Conservation (phyloP, 1,140 invertebrate genomes). For the Bacillus rossius region DNA sequence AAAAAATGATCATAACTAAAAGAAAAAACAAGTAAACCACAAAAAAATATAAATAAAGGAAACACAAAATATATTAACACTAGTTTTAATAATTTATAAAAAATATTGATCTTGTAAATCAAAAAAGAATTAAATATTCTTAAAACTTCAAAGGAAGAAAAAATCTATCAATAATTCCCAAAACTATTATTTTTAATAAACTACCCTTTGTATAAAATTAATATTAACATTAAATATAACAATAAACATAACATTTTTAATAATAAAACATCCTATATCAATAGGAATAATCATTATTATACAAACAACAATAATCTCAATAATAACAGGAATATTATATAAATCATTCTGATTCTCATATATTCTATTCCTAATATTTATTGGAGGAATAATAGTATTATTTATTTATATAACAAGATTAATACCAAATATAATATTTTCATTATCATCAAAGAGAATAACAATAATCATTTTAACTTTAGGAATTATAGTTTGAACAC, state of each 20-base stretch:
- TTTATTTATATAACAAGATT: constrained; percentile 52
- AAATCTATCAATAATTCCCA: constrained; percentile 50
- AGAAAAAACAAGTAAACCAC: constrained; percentile 42
- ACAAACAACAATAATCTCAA: constrained; percentile 42
- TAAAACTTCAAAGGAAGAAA: constrained; percentile 49
- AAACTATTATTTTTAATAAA: constrained; percentile 52
- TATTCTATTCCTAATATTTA: constrained; percentile 48
- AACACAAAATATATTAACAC: constrained; percentile 39
- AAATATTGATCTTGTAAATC: constrained; percentile 53
- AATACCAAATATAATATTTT: constrained; percentile 49
- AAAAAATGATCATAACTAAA: constrained; percentile 47
- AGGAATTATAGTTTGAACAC: constrained; percentile 22
- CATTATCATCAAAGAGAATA: constrained; percentile 32
- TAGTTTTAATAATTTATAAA: constrained; percentile 54
- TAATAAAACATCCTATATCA: constrained; percentile 44
- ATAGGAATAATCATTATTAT: constrained; percentile 45
- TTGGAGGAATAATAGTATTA: constrained; percentile 50
- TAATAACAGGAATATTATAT: constrained; percentile 38
- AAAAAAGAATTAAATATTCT: constrained; percentile 46
- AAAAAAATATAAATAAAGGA: constrained; percentile 40
- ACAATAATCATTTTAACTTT: constrained; percentile 25
- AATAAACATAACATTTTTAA: constrained; percentile 37
- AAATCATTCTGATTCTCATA: constrained; percentile 44
- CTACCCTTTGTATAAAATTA: constrained; percentile 43
- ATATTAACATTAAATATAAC: constrained; percentile 34